Base-by-base conservation (phyloP, 2,888 invertebrate species). In the Dasypogon diadema region DNA sequence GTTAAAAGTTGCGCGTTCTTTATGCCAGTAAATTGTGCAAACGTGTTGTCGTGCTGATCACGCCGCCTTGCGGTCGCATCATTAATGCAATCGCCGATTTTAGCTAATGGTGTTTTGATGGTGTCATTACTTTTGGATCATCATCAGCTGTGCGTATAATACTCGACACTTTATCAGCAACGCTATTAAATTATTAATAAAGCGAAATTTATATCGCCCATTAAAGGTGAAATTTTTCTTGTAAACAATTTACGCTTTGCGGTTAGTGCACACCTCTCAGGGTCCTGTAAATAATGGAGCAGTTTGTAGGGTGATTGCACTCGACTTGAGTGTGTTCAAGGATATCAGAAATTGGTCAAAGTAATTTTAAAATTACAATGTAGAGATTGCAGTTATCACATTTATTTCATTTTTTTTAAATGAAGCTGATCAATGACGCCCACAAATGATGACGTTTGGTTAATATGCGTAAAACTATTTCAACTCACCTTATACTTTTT, bases 11-110 rank as follows among this genome's bases (percentile, higher is more conserved):
- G 74, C 46, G 74, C 75, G 54, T 54, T 54, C 65, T 76, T 75
- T 65, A 74, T 76, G 74, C 54, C 42, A 37, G 65, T 56, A 75
- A 77, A 77, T 77, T 77, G 75, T 58, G 63, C 74, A 70, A 74
- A 76, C 77, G 75, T 77, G 77, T 48, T 37, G 74, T 60, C 34
- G 16, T n/a, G 77, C 55, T 58, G 68, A 76, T 74, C 56, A 54
- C 74, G 74, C 72, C 63, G 58, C 70, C 60, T 18, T 16, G 24
- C 58, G 54, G 54, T 46, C 24, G 51, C n/a, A 10, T 48, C 34
- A 34, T 73, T 68, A 76, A 74, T 51, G 58, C 48, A 63, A 72
- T 37, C 24, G 10, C 46, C 34, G 51, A 54, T 18, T 56, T 55
- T 37, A 55, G 42, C 54, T 73, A 73, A 73, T 73, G 73, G 37